Percentiles rank a stretch among this genome's conserved stretches.
Evolutionary conservation across 2,888 invertebrate species (phyloP).

Genomic region (Tetragonisca angustula): DNA sequence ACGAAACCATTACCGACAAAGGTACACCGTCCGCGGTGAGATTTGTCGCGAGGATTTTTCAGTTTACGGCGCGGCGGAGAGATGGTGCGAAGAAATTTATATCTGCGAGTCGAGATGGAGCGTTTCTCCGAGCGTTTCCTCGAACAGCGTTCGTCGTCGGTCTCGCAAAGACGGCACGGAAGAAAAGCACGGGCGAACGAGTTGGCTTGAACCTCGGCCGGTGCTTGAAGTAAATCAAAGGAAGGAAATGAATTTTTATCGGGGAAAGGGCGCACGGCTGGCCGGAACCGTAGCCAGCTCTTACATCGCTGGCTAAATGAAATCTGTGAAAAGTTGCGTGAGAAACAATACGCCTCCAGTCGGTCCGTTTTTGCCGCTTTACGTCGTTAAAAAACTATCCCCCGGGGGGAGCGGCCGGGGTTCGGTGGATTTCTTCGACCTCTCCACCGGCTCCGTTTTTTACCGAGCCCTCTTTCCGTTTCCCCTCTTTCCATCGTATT

Average conservation of each 20-base stretch:
- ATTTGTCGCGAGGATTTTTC: slow-evolving; percentile 53
- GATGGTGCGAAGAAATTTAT: slow-evolving; percentile 60
- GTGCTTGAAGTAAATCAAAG: slow-evolving; percentile 78
- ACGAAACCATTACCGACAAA: slow-evolving; percentile 31
- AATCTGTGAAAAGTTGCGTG: slow-evolving; percentile 73
- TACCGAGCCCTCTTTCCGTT: slow-evolving; percentile 37
- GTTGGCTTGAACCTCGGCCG: slow-evolving; percentile 68
- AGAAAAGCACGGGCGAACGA: slow-evolving; percentile 72
- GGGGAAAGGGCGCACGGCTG: slow-evolving; percentile 67
- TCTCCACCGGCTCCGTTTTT: slow-evolving; percentile 33
- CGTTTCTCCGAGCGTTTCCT: slow-evolving; percentile 40
- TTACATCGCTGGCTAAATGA: slow-evolving; percentile 62
- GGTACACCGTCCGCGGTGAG: slow-evolving; percentile 20
- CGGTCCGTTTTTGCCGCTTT: slow-evolving; percentile 38
- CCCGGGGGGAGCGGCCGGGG: slow-evolving; percentile 43
- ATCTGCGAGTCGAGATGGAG: slow-evolving; percentile 41
- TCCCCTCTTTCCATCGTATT: slow-evolving; percentile 33
- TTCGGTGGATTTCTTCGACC: slow-evolving; percentile 68
- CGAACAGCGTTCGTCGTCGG: neutral
- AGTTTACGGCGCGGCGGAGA: slow-evolving; percentile 16
- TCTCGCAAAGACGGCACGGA: slow-evolving; percentile 62
- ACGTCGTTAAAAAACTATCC: slow-evolving; percentile 57
- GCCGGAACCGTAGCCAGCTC: slow-evolving; percentile 53
- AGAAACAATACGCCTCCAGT: slow-evolving; percentile 69
- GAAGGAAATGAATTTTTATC: slow-evolving; percentile 80